Evolutionary conservation across 2,797 vertebrate species (phyloP), one percentile per base, ranked within the genome.

Genomic region (Onychomys leucogaster): DNA sequence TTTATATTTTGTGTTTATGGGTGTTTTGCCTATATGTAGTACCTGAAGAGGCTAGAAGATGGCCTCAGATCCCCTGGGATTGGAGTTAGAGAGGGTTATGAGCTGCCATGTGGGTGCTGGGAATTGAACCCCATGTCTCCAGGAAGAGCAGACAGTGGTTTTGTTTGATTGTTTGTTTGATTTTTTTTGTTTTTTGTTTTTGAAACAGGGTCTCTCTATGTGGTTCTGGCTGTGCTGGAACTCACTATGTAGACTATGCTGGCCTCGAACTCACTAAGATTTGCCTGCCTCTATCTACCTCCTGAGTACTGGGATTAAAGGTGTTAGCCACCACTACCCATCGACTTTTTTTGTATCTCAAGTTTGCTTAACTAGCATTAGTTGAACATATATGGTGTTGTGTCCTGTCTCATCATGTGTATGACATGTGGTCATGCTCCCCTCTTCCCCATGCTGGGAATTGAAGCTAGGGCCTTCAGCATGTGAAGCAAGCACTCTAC

Each of bases 351-450:
- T 91, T 80, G 25, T 14, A 76, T 88, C 25, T 96, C 80, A 61
- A 77, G 41, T 77, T 91, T 87, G 85, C 93, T 95, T 55, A 94
- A 25, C 41, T 91, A 87, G 80, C 25, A 73, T 89, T 91, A 94
- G 19, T 92, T 91, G n/a, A 82, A 69, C 52, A 90, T 3, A 37
- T 61, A 23, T 61, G n/a, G 14, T 34, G 32, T 65, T 65, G 63
- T 34, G 32, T 63, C 65, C 65, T 67, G 65, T 32, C 32, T 32
- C 0, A 2, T 34, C 32, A 2, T 34, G 14, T 34, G 34, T 69
- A 34, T 69, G 65, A n/a, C 3, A 6, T n/a, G 65, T 69, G 65
- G 6, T 69, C 2, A 2, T 69, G 65, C 69, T 65, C 25, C 32
- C 6, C 32, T 13, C 32, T 69, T 29, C 32, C 65, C 6, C 32